Conservation (phyloP, 1,140 invertebrate species). For the Drosophila watanabei region DNA sequence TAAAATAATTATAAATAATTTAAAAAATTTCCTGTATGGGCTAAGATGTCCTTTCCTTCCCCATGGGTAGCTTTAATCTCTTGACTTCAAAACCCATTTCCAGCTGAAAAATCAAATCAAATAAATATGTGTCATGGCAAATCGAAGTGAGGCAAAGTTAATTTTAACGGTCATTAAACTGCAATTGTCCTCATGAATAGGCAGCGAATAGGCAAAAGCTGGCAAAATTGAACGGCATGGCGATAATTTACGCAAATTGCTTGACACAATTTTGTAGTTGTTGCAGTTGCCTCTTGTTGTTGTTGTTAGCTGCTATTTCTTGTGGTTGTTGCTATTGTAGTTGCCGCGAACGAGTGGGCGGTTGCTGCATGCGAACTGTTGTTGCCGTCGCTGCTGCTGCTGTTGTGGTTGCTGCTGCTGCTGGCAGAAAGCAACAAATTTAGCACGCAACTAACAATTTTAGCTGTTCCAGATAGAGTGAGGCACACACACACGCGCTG, state of each 20-base stretch:
- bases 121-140: constrained; percentile 52
- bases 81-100: constrained; percentile 4
- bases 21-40: neutral
- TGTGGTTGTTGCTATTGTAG: constrained; percentile 22
- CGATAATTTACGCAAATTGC: constrained; percentile 83
- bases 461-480: constrained; percentile 74
- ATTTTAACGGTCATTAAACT: constrained; percentile 73
- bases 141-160: constrained; percentile 54
- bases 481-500: constrained; percentile 17
- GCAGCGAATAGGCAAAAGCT: constrained; percentile 28
- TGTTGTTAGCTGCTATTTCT: constrained; percentile 20
- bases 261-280: constrained; percentile 75
- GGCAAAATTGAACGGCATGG: constrained; percentile 40
- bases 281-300: constrained; percentile 27
- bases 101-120: constrained; percentile 27
- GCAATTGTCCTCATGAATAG: constrained; percentile 64
- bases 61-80: neutral
- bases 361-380: constrained; percentile 46
- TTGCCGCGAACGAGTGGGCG: constrained; percentile 47
- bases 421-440: constrained; percentile 58
- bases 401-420: constrained; percentile 33
- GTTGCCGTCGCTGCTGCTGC: constrained; percentile 23
- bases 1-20: neutral
- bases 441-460: constrained; percentile 84
- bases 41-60: neutral